Conservation (phyloP, 1,140 invertebrate genomes). For the Sitobion miscanthi region DNA sequence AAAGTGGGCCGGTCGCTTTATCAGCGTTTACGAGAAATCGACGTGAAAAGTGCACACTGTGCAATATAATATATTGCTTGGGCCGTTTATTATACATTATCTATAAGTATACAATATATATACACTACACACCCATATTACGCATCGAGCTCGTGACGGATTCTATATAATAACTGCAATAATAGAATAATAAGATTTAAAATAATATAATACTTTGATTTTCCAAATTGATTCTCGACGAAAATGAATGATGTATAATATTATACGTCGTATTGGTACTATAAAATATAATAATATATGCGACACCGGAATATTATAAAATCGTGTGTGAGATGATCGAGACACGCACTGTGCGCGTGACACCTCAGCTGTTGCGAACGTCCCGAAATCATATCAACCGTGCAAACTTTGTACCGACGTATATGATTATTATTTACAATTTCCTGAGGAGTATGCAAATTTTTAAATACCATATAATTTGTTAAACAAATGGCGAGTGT, state of each 20-base stretch:
- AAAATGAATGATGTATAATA: background rate
- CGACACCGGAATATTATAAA: background rate
- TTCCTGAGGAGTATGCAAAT: background rate
- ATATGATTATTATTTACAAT: background rate
- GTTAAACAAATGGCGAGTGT: background rate
- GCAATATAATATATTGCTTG: background rate
- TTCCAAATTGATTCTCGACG: background rate
- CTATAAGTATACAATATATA: background rate
- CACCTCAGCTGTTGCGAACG: background rate
- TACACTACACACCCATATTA: background rate
- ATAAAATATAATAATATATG: background rate
- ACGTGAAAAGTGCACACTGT: constrained; percentile 22
- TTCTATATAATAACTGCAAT: background rate
- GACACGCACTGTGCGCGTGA: background rate
- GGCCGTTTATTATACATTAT: background rate
- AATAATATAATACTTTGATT: background rate
- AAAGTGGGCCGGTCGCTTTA: constrained; percentile 21
- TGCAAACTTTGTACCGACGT: background rate
- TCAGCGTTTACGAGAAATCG: constrained; percentile 28
- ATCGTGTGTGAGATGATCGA: background rate
- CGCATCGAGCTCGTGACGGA: background rate
- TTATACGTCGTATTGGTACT: background rate
- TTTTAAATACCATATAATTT: background rate
- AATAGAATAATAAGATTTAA: background rate
- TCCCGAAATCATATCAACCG: background rate